Conservation (phyloP, 2,797 vertebrate genomes). For the Enteromius afrohamiltoni region DNA sequence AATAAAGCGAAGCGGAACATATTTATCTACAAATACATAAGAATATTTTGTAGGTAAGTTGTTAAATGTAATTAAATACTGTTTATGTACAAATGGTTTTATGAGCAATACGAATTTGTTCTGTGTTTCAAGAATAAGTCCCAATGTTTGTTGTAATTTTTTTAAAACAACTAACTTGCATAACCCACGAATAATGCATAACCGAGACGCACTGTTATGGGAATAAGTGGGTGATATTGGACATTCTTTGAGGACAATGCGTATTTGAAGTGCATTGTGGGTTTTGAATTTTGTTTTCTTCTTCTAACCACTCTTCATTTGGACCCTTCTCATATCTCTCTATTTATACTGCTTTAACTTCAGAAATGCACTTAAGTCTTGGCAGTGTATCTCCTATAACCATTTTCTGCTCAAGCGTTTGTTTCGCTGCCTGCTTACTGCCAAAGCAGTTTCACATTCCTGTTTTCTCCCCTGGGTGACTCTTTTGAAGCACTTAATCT, state of each 20-base stretch:
- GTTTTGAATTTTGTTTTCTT: constrained; percentile 40
- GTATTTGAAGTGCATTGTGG: constrained; percentile 33
- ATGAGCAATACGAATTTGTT: neutral
- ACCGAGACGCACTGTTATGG: constrained; percentile 10
- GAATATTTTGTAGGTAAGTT: neutral
- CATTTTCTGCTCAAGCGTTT: constrained; percentile 49
- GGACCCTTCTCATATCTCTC: constrained; percentile 38
- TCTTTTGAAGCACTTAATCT: constrained; percentile 58
- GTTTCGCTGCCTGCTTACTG: constrained; percentile 42
- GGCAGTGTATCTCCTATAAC: constrained; percentile 32
- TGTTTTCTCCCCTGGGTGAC: constrained; percentile 53
- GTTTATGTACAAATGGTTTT: neutral
- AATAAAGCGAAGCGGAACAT: neutral
- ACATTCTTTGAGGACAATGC: constrained; percentile 28
- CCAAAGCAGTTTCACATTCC: constrained; percentile 51
- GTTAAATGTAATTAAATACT: too few relatives aligned
- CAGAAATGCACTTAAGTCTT: constrained; percentile 57
- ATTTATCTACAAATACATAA: neutral
- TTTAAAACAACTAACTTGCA: neutral
- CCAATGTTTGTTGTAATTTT: neutral
- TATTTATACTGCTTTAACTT: constrained; percentile 55
- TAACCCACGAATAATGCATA: neutral
- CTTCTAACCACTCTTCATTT: constrained; percentile 44
- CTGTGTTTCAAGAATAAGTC: neutral
- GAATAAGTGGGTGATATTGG: constrained; percentile 44